These are phyloP conservation scores for Campaea margaritaria DNA, from an alignment of 2,888 invertebrate species.

Conservation along the genomic window DNA sequence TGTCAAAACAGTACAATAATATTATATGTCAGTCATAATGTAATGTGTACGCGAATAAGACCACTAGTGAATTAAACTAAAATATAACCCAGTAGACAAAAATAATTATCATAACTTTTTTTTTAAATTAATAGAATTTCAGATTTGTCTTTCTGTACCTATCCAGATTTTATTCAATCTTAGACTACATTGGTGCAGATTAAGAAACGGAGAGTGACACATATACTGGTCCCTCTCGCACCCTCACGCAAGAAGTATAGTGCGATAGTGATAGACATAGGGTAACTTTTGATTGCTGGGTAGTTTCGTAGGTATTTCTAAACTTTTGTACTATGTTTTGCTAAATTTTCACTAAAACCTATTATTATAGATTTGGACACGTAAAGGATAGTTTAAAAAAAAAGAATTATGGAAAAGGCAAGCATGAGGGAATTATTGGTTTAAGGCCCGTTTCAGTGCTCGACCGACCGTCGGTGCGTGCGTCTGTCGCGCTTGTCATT, in stretches of 20 bases:
- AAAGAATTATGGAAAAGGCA: conserved; percentile 66
- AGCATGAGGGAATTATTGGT: conserved; percentile 60
- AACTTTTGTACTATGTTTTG: conserved; percentile 85
- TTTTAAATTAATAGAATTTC: too few relatives aligned
- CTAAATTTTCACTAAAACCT: conserved; percentile 82
- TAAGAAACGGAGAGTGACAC: conserved; percentile 39
- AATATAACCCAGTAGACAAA: too few relatives aligned
- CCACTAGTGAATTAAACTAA: too few relatives aligned
- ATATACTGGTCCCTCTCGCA: conserved; percentile 62
- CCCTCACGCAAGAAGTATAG: conserved; percentile 64
- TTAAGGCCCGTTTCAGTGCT: too few relatives aligned
- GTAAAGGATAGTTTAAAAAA: conserved; percentile 64
- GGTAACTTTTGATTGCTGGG: conserved; percentile 80
- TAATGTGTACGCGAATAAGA: too few relatives aligned
- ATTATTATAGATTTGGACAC: conserved; percentile 80
- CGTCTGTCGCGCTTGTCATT: too few relatives aligned
- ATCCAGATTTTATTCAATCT: conserved; percentile 42
- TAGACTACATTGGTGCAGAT: conserved; percentile 71
- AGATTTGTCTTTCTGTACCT: too few relatives aligned
- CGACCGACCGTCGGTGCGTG: too few relatives aligned
- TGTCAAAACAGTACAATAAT: too few relatives aligned
- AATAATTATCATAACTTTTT: too few relatives aligned
- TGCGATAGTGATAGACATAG: conserved; percentile 82
- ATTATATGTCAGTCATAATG: too few relatives aligned
- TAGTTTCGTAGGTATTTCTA: conserved; percentile 83